These are phyloP conservation scores for Bombus picipes DNA, from an alignment of 1,140 invertebrate genomes.

Conservation along the genomic window DNA sequence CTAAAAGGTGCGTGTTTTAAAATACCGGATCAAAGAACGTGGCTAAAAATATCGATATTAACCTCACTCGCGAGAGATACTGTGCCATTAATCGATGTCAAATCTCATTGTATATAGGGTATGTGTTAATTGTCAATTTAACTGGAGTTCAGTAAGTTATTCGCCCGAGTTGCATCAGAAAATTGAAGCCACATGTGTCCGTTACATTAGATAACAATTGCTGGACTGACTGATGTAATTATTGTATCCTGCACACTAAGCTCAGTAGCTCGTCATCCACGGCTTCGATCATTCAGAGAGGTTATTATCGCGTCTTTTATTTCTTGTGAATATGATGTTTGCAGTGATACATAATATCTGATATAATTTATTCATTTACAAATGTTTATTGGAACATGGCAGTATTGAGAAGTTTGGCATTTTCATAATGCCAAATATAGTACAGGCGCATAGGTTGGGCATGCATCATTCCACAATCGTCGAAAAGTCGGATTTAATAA, in stretches of 20 bases:
- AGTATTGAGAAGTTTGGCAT: background rate
- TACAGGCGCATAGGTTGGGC: too few relatives aligned
- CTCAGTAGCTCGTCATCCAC: conserved; percentile 3
- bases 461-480: background rate
- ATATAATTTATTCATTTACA: background rate
- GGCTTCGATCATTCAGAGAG: conserved; percentile 13
- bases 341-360: background rate
- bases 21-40: background rate
- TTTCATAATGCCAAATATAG: background rate
- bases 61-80: background rate
- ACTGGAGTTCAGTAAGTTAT: conserved; percentile 45
- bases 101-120: conserved; percentile 28
- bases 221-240: conserved; percentile 66
- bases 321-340: conserved; percentile 13
- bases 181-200: conserved; percentile 38
- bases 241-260: conserved; percentile 42
- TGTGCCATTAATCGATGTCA: conserved; percentile 19
- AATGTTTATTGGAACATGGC: background rate
- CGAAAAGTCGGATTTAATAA: background rate
- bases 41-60: conserved; percentile 11
- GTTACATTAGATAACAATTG: conserved; percentile 66
- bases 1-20: background rate
- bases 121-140: conserved; percentile 27
- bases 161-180: conserved; percentile 65
- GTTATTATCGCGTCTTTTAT: conserved; percentile 30